phyloP scores from a whole-genome alignment of 2,888 invertebrate genomes.

The Schizotus pectinicornis region DNA sequence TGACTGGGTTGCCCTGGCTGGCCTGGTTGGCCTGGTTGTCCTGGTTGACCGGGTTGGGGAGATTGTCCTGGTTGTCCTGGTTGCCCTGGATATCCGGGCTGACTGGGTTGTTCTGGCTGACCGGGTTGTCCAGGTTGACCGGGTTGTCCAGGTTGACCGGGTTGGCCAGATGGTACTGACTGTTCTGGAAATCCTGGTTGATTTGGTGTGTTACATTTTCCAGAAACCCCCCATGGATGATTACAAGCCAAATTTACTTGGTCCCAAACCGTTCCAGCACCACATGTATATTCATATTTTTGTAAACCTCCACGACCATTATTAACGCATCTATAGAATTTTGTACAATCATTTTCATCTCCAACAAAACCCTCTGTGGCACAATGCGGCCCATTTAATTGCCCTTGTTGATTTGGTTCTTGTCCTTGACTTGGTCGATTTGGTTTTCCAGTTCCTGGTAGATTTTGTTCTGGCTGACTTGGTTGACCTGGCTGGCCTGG shows the following conservation, averaged over 20 bases:
- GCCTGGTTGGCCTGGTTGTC: neutral
- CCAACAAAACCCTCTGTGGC: conserved; percentile 72
- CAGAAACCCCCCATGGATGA: conserved; percentile 66
- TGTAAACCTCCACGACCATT: conserved; percentile 66
- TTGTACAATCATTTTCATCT: conserved; percentile 71
- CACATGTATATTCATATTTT: conserved; percentile 75
- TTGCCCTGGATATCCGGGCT: conserved; percentile 24
- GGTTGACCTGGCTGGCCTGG: conserved; percentile 23
- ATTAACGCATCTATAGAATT: conserved; percentile 77
- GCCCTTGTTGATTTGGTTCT: conserved; percentile 39
- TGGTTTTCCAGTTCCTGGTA: conserved; percentile 21
- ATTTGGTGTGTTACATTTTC: conserved; percentile 36
- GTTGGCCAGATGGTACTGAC: conserved; percentile 26
- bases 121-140: conserved; percentile 2
- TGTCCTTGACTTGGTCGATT: conserved; percentile 20
- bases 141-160: conserved; percentile 21
- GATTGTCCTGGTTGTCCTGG: conserved; percentile 24
- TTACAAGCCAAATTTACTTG: conserved; percentile 71
- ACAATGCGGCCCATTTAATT: conserved; percentile 54
- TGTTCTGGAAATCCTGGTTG: conserved; percentile 21
- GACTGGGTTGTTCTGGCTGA: conserved; percentile 68
- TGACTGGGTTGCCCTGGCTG: neutral
- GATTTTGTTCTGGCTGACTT: conserved; percentile 16
- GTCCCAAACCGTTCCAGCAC: conserved; percentile 80
- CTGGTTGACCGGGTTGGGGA: conserved; percentile 24